Conservation (phyloP, 64 coral and sea anemone species). For the Anthopleura sola region DNA sequence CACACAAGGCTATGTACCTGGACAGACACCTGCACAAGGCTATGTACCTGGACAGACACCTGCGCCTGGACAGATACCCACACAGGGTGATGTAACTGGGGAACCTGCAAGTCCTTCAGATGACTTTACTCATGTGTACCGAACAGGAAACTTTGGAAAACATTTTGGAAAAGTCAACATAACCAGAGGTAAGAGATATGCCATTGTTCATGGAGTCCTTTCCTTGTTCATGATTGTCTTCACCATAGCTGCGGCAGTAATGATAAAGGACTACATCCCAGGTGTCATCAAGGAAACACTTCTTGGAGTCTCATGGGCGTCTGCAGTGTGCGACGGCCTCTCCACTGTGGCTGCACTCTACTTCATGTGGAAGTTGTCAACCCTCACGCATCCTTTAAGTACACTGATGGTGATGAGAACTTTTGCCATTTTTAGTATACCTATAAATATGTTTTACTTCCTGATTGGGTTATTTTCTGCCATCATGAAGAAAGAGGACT, state of each 20-base stretch:
- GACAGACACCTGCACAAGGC: background rate
- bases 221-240: constrained; percentile 28
- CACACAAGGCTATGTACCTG: background rate
- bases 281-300: background rate
- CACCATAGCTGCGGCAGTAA: constrained; percentile 7
- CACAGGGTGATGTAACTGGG: background rate
- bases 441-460: constrained; percentile 20
- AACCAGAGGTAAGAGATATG: constrained; percentile 15
- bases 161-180: constrained; percentile 29
- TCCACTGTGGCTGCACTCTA: background rate
- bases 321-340: background rate
- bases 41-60: background rate
- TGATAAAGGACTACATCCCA: constrained; percentile 15
- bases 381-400: constrained; percentile 19
- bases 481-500: background rate
- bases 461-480: background rate
- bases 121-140: constrained; percentile 24
- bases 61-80: background rate
- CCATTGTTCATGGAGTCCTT: constrained; percentile 16
- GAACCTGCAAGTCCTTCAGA: background rate
- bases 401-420: constrained; percentile 26
- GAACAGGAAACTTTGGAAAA: constrained; percentile 46
- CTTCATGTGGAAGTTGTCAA: constrained; percentile 43
- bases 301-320: constrained; percentile 12
- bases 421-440: constrained; percentile 11